These are phyloP conservation scores for Kryptolebias marmoratus DNA, from an alignment of 2,113 vertebrate genomes.

Conservation along the genomic window DNA sequence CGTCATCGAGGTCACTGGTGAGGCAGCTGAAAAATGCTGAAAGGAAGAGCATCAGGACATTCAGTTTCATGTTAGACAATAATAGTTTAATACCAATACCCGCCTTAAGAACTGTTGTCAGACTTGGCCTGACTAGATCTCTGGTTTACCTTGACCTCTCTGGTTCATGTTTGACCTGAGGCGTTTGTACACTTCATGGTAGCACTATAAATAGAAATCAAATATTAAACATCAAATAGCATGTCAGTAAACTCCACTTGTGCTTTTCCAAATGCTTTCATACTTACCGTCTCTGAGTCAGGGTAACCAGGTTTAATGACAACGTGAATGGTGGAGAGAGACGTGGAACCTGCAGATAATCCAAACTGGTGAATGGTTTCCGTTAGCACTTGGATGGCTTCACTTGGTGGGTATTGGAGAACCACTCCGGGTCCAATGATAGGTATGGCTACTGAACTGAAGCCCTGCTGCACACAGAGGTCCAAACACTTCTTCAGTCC, in stretches of 20 bases:
- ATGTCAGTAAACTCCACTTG: not conserved
- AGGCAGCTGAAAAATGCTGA: constrained; percentile 60
- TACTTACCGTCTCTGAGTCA: constrained; percentile 56
- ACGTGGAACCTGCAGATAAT: constrained; percentile 2
- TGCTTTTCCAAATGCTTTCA: not conserved
- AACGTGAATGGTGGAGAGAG: constrained; percentile 60
- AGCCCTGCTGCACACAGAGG: constrained; percentile 53
- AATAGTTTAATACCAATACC: not conserved
- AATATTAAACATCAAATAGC: not conserved
- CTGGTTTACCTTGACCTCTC: constrained; percentile 47
- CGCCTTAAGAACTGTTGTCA: not conserved
- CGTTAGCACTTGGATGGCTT: constrained; percentile 59
- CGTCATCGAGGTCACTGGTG: constrained; percentile 58
- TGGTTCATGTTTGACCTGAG: constrained; percentile 53
- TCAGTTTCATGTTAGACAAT: not conserved
- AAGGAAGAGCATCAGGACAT: rapidly evolving
- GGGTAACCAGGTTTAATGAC: constrained; percentile 58
- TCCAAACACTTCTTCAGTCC: constrained; percentile 61
- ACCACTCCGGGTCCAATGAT: constrained; percentile 67
- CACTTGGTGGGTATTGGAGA: constrained; percentile 41
- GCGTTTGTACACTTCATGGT: constrained; percentile 21
- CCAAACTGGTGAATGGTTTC: constrained; percentile 58
- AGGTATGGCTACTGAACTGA: constrained; percentile 62
- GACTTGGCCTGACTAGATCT: not conserved
- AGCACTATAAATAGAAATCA: constrained; percentile 45